Base-by-base conservation (phyloP, 2,888 invertebrate genomes). In the Seira ritae region DNA sequence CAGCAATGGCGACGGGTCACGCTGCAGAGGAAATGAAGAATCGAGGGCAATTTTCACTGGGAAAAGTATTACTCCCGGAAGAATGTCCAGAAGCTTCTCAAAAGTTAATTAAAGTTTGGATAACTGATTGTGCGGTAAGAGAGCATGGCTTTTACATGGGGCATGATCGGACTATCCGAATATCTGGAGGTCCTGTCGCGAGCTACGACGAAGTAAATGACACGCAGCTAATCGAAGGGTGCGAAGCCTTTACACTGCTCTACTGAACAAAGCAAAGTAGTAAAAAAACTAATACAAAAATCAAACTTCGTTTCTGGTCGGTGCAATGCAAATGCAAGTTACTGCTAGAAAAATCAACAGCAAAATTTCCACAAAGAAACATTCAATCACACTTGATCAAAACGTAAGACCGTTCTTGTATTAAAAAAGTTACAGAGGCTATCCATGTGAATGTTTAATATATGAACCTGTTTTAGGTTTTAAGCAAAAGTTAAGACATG, bases 141-240 rank as follows among this genome's bases (percentile, higher is more conserved):
- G 84, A 65, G 62, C 84, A 84, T 37, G 86, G 86, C 8, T 77
- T 84, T 70, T 86, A 66, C 50, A 86, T 84, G 86, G 86, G 86
- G 10, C 60, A 67, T 46, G 84, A 84, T 46, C 71, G 79, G 62
- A 84, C 70, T 6, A 76, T 86, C 3, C 70, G 81, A 42, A 71
- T 86, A 12, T 79, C 80, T n/a, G 86, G 86, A 23, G 86, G 86
- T n/a, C 86, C 86, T 20, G 55, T 23, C 19, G 80, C 84, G 4
- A 46, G 37, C 20, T 74, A 76, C 22, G 80, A 84, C n/a, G 84
- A 84, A 73, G 84, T 72, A 37, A 80, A 73, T 42, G 84, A 84
- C 20, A 72, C 80, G 10, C 84, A 84, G 60, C 60, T 77, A 23
- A 6, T 84, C 1, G 84, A 84, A 68, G 68, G 22, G 15, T 71